Conservation (phyloP, 2,797 vertebrate species). For the Pristis pectinata region DNA sequence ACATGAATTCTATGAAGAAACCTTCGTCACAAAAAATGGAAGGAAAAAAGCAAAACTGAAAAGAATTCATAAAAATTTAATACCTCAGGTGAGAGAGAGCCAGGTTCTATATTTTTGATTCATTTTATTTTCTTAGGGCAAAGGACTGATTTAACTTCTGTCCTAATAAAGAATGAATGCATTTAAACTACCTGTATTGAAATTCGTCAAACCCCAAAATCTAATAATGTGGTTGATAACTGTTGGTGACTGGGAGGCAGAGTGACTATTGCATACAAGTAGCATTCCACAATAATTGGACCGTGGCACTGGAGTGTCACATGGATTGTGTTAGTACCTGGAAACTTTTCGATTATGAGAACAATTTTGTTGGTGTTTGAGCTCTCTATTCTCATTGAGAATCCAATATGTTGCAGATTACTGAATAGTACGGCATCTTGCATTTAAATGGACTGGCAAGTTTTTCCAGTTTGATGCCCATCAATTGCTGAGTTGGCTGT, state of each 20-base stretch:
- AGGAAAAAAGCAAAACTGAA: constrained; percentile 90
- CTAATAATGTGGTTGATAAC: background rate
- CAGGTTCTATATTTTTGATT: background rate
- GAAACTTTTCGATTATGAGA: background rate
- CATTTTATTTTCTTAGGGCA: background rate
- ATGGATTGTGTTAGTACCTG: background rate
- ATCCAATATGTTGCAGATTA: background rate
- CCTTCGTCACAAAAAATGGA: constrained; percentile 89
- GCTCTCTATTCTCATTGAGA: background rate
- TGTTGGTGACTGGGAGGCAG: background rate
- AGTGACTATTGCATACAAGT: background rate
- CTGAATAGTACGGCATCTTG: background rate
- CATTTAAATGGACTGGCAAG: background rate
- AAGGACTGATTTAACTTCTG: too few relatives aligned
- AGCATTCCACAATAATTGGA: background rate
- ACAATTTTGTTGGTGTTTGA: background rate
- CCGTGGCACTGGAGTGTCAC: too few relatives aligned
- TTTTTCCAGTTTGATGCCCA: background rate
- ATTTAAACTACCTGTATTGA: background rate
- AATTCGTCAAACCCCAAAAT: background rate
- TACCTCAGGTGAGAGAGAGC: constrained; percentile 77
- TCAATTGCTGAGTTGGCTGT: background rate
- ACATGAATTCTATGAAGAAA: constrained; percentile 96
- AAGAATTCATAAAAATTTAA: constrained; percentile 90
- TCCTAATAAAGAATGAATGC: background rate